Evolutionary conservation across 2,888 invertebrate species (phyloP).

Genomic region (Sialis lutaria): DNA sequence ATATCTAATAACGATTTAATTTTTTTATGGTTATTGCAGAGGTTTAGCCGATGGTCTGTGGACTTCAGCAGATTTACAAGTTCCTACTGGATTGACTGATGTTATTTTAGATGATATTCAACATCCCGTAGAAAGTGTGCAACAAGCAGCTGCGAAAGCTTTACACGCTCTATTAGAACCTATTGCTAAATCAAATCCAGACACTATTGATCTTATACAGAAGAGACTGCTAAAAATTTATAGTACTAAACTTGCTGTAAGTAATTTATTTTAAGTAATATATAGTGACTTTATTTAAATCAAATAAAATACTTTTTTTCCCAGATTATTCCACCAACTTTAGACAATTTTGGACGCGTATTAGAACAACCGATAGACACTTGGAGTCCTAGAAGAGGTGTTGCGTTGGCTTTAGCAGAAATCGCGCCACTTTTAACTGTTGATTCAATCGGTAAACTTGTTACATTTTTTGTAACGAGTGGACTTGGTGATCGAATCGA

Average conservation of each 20-base stretch:
- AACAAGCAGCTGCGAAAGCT: conserved; percentile 67
- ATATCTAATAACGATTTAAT: too few species aligned
- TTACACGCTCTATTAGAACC: conserved; percentile 47
- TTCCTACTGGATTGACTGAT: conserved; percentile 31
- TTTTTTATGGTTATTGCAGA: conserved; percentile 17
- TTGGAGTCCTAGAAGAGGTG: conserved; percentile 81
- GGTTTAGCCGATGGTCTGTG: conserved; percentile 44
- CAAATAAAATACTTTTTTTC: neutral
- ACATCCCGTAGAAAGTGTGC: conserved; percentile 66
- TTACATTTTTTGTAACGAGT: conserved; percentile 69
- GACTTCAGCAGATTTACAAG: conserved; percentile 32
- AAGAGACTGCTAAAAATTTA: conserved; percentile 54
- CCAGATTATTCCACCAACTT: conserved; percentile 61
- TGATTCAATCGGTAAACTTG: conserved; percentile 47
- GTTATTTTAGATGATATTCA: conserved; percentile 51
- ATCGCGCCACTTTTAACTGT: conserved; percentile 57
- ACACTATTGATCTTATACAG: conserved; percentile 36
- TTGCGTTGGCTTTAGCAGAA: conserved; percentile 65
- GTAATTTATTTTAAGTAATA: conserved; percentile 11
- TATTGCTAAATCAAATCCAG: conserved; percentile 20
- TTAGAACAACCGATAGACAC: conserved; percentile 72
- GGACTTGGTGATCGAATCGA: conserved; percentile 76
- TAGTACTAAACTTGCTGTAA: conserved; percentile 51
- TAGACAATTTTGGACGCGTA: conserved; percentile 86
- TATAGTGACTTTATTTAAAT: neutral